These are phyloP conservation scores for Leptinotarsa texana DNA, from an alignment of 1,140 invertebrate genomes.

Conservation along the genomic window DNA sequence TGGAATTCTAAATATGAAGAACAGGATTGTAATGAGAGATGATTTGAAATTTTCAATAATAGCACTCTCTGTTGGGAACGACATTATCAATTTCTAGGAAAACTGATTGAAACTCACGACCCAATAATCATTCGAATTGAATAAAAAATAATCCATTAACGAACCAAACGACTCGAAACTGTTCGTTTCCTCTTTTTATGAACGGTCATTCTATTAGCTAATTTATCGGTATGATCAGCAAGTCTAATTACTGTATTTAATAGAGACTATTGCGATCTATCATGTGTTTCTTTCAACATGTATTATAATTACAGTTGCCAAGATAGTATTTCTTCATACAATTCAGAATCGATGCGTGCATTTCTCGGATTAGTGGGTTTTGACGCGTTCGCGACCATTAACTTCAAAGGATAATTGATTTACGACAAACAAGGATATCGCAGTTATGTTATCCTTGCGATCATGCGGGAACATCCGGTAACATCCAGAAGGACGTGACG, in stretches of 20 bases:
- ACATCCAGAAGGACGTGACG: too few species aligned
- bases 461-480: too few species aligned
- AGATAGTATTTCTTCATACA: slow-evolving; percentile 10
- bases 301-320: slow-evolving; percentile 1
- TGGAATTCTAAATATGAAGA: too few species aligned
- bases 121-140: too few species aligned
- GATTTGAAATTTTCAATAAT: too few species aligned
- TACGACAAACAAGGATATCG: not conserved
- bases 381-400: slow-evolving; percentile 12
- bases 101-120: too few species aligned
- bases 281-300: slow-evolving; percentile 11
- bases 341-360: not conserved
- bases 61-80: too few species aligned
- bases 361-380: not conserved
- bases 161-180: not conserved
- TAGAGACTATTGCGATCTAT: slow-evolving; percentile 7
- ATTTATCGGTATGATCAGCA: slow-evolving; percentile 19
- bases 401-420: slow-evolving; percentile 11
- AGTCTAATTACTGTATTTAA: slow-evolving; percentile 12
- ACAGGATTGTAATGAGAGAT: too few species aligned
- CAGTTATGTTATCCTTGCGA: not conserved
- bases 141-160: not conserved
- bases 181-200: not conserved
- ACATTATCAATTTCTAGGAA: too few species aligned
- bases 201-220: slow-evolving; percentile 5